These are phyloP conservation scores for Amphipoea oculea DNA, from an alignment of 2,888 invertebrate species.

Conservation along the genomic window DNA sequence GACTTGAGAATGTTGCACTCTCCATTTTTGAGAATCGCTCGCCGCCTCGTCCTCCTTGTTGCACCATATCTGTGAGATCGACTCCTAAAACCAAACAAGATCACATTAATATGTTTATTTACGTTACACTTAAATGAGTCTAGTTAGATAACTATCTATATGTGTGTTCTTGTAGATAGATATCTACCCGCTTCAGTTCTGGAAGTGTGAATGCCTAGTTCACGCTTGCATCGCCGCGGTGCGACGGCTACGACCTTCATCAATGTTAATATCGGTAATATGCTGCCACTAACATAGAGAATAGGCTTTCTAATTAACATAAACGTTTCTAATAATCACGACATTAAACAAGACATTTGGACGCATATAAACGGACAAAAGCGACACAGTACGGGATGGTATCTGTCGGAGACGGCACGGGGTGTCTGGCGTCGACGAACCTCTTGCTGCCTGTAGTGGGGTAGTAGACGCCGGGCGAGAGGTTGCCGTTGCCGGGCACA, in stretches of 20 bases:
- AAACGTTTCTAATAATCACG: conserved; percentile 72
- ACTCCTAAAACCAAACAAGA: conserved; percentile 90
- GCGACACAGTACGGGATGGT: conserved; percentile 85
- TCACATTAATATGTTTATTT: conserved; percentile 69
- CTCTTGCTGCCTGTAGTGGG: conserved; percentile 88
- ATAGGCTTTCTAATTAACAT: conserved; percentile 77
- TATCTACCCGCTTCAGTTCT: conserved; percentile 70
- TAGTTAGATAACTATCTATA: conserved; percentile 65
- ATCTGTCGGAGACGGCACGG: conserved; percentile 84
- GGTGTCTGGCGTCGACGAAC: conserved; percentile 84
- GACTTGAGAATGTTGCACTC: conserved; percentile 99
- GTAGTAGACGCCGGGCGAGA: conserved; percentile 89
- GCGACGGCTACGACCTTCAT: conserved; percentile 80
- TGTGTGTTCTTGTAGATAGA: conserved; percentile 1
- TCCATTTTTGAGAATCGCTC: conserved; percentile 98
- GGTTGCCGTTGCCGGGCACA: conserved; percentile 85
- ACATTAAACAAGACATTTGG: conserved; percentile 66
- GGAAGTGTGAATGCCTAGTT: conserved; percentile 83
- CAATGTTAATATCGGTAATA: conserved; percentile 85
- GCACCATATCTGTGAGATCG: conserved; percentile 92
- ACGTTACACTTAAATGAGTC: conserved; percentile 73
- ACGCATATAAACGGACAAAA: conserved; percentile 80
- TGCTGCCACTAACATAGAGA: conserved; percentile 73
- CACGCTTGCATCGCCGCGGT: conserved; percentile 77
- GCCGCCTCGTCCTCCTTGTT: conserved; percentile 93